phyloP scores from a whole-genome alignment of 2,888 invertebrate genomes.

The Cordilura impudica region DNA sequence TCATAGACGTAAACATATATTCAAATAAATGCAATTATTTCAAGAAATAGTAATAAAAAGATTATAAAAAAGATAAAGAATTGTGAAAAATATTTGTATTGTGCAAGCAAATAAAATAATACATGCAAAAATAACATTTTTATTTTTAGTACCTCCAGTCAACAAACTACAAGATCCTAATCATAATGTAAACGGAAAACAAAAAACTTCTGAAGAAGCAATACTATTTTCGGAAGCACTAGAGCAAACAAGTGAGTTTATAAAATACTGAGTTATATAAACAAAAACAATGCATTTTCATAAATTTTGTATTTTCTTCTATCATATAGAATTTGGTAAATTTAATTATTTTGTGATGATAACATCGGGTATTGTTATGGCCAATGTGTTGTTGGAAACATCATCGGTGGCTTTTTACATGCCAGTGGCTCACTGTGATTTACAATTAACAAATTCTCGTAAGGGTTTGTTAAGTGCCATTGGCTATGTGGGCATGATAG shows the following conservation, averaged over 20 bases:
- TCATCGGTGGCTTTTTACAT: conserved; percentile 79
- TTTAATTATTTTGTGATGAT: conserved; percentile 79
- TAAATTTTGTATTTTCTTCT: not conserved
- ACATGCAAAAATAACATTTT: too few relatives aligned
- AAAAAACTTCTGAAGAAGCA: conserved; percentile 45
- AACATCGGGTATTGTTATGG: conserved; percentile 79
- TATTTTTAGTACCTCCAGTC: conserved; percentile 60
- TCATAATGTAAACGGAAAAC: conserved; percentile 37
- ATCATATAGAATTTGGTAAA: conserved; percentile 78
- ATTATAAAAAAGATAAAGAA: too few relatives aligned
- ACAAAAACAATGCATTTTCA: too few relatives aligned
- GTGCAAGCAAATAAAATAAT: too few relatives aligned
- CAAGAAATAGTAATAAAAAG: too few relatives aligned
- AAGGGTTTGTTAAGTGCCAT: conserved; percentile 77
- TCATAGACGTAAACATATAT: too few relatives aligned
- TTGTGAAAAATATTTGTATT: too few relatives aligned
- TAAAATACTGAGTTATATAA: too few relatives aligned
- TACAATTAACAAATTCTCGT: conserved; percentile 74
- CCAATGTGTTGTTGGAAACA: conserved; percentile 78
- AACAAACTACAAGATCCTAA: conserved; percentile 29
- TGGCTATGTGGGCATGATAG: conserved; percentile 78
- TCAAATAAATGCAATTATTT: too few relatives aligned
- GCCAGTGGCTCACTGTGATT: conserved; percentile 79
- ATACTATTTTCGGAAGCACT: conserved; percentile 65
- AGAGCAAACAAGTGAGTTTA: conserved; percentile 63